A percentile compares a stretch with the other conserved stretches of the same genome.
These are phyloP conservation scores for Hypotaenidia philippensis DNA, from an alignment of 2,797 vertebrate genomes.

Conservation along the genomic window DNA sequence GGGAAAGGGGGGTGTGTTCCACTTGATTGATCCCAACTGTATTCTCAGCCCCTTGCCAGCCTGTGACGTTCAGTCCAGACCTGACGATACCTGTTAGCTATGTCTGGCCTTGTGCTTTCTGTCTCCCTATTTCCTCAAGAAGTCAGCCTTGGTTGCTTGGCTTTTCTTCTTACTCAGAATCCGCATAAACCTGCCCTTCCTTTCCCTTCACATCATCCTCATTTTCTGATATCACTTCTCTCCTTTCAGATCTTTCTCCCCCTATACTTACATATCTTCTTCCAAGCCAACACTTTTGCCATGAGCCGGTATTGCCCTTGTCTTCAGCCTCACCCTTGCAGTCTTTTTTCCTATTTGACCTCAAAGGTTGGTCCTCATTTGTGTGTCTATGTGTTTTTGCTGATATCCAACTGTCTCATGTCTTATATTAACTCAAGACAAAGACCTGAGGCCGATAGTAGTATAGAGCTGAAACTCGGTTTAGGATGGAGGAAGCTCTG, in stretches of 20 bases:
- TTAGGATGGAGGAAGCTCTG: not conserved
- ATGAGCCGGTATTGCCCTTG: not conserved
- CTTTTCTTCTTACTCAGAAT: not conserved
- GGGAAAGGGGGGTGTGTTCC: not conserved
- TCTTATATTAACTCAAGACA: not conserved
- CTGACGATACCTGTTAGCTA: not conserved
- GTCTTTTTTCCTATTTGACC: not conserved
- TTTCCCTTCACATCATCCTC: not conserved
- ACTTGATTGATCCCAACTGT: not conserved
- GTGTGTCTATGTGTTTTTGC: not conserved
- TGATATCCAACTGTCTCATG: not conserved
- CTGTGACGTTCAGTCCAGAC: not conserved
- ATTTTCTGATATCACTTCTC: not conserved
- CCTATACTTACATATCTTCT: not conserved
- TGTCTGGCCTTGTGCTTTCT: accelerated
- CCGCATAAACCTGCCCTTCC: not conserved
- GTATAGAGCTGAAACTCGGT: not conserved
- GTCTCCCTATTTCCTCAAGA: not conserved
- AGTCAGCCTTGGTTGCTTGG: not conserved
- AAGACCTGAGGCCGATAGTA: not conserved
- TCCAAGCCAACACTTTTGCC: not conserved
- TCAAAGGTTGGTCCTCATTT: not conserved
- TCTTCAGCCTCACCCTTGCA: not conserved
- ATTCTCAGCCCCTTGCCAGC: not conserved
- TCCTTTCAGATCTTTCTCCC: not conserved